Percentiles rank a stretch among this genome's conserved stretches.
Evolutionary conservation across 2,113 vertebrate species (phyloP).

Genomic region (Circaetus gallicus): DNA sequence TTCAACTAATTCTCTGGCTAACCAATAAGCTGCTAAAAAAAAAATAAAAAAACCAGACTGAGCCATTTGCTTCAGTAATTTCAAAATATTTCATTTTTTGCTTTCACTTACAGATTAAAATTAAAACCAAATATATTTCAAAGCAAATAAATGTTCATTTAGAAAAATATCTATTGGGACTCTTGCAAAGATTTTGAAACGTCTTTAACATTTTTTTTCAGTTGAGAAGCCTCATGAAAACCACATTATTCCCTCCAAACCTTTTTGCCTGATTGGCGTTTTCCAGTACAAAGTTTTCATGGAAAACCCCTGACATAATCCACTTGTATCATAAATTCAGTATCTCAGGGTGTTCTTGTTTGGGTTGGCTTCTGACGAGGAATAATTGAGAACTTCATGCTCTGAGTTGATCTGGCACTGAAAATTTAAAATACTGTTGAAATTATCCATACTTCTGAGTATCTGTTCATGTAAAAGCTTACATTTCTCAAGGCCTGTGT

Average conservation of each 20-base stretch:
- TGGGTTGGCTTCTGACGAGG: background rate
- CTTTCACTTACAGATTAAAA: background rate
- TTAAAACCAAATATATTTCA: background rate
- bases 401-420: background rate
- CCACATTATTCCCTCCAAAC: background rate
- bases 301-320: background rate
- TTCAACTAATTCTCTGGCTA: background rate
- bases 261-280: background rate
- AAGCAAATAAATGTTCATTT: background rate
- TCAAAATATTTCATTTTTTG: background rate
- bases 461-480: background rate
- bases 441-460: background rate
- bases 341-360: background rate
- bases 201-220: background rate
- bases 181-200: background rate
- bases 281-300: background rate
- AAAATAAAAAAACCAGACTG: background rate
- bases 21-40: background rate
- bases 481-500: background rate
- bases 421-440: background rate
- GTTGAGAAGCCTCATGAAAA: background rate
- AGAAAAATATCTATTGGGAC: background rate
- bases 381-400: background rate
- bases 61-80: background rate
- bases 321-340: background rate